These are phyloP conservation scores for Calcarius ornatus DNA, from an alignment of 2,113 vertebrate genomes.

Conservation along the genomic window DNA sequence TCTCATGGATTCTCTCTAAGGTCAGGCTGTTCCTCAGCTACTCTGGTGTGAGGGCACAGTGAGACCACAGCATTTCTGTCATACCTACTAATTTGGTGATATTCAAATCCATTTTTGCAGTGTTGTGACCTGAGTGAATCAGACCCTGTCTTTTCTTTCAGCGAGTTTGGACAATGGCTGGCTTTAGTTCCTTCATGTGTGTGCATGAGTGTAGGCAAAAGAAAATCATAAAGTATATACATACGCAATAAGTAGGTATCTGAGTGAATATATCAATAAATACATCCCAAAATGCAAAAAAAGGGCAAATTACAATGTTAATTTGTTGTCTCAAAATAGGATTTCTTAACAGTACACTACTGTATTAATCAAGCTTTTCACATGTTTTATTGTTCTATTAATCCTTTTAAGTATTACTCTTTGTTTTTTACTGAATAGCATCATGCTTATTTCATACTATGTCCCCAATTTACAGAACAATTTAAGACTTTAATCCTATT, in stretches of 20 bases:
- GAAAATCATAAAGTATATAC: neutral
- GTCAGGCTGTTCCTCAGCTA: neutral
- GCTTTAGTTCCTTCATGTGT: neutral
- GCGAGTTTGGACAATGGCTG: neutral
- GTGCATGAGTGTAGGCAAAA: neutral
- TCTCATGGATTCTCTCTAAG: neutral
- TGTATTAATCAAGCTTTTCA: neutral
- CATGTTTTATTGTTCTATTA: neutral
- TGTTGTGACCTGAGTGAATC: neutral
- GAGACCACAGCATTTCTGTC: neutral
- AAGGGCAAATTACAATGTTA: neutral
- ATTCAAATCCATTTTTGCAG: neutral
- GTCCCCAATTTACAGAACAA: neutral
- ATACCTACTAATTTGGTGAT: neutral
- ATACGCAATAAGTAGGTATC: neutral
- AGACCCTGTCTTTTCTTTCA: neutral
- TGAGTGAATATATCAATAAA: neutral
- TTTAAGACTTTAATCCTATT: conserved; percentile 21
- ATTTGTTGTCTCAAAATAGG: neutral
- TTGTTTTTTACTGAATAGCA: neutral
- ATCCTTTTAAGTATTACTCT: neutral
- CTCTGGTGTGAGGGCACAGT: neutral
- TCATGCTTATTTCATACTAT: neutral
- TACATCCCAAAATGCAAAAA: neutral
- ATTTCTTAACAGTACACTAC: neutral